Conservation (phyloP, 2,888 invertebrate genomes). For the Bedellia somnulentella region DNA sequence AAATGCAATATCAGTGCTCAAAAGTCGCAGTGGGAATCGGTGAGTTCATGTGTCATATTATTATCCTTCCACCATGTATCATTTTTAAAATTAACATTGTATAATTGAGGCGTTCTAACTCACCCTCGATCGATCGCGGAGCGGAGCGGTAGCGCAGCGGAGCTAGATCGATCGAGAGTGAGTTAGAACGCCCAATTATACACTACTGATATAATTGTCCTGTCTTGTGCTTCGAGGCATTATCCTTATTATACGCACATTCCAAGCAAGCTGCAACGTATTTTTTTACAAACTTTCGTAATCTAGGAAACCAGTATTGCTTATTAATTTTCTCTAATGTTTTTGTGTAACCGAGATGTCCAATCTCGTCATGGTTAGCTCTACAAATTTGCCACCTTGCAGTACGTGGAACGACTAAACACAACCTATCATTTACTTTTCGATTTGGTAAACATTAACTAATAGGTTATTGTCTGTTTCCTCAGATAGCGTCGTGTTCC, state of each 20-base stretch:
- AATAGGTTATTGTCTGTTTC: not conserved
- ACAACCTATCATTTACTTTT: slow-evolving; percentile 6
- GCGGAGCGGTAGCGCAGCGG: too few species aligned
- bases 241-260: slow-evolving; percentile 7
- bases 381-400: slow-evolving; percentile 18
- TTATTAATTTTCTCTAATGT: slow-evolving; percentile 7
- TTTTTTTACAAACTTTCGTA: too few species aligned
- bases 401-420: slow-evolving; percentile 19
- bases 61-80: too few species aligned
- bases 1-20: too few species aligned
- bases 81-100: too few species aligned
- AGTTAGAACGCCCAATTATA: too few species aligned
- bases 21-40: too few species aligned
- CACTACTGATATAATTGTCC: slow-evolving; percentile 4
- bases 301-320: too few species aligned
- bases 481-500: not conserved
- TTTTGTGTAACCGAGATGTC: slow-evolving; percentile 9
- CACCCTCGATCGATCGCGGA: too few species aligned
- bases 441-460: slow-evolving; percentile 4
- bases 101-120: too few species aligned
- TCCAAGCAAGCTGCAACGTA: slow-evolving; percentile 4
- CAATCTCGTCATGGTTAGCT: slow-evolving; percentile 22
- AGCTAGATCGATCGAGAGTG: too few species aligned
- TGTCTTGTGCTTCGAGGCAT: not conserved
- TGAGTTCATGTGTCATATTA: too few species aligned